These are phyloP conservation scores for Amiota communis DNA, from an alignment of 2,888 invertebrate species.

Conservation along the genomic window DNA sequence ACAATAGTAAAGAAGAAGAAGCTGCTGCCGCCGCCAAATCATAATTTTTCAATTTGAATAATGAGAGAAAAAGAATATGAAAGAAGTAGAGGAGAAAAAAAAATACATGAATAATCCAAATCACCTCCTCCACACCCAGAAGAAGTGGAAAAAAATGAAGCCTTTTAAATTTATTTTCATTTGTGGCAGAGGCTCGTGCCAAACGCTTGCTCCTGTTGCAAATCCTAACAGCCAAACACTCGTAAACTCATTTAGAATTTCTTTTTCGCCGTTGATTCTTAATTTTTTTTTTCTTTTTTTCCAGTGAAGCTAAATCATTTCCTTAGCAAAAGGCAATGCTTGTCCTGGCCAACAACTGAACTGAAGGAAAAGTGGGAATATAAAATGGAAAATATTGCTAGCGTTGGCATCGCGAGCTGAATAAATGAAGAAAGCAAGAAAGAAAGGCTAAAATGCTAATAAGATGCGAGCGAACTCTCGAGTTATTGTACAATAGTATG, in stretches of 20 bases:
- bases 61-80: slow-evolving; percentile 46
- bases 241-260: slow-evolving; percentile 58
- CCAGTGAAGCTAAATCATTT: slow-evolving; percentile 24
- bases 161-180: slow-evolving; percentile 59
- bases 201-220: slow-evolving; percentile 20
- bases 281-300: not conserved
- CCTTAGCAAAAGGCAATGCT: slow-evolving; percentile 11
- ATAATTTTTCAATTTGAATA: slow-evolving; percentile 66
- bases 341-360: not conserved
- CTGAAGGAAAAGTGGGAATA: slow-evolving; percentile 32
- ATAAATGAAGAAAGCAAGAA: slow-evolving; percentile 36
- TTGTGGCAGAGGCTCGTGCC: slow-evolving; percentile 4
- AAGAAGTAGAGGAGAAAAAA: not conserved
- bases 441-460: slow-evolving; percentile 66
- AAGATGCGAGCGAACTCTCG: slow-evolving; percentile 45
- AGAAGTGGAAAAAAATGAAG: slow-evolving; percentile 41
- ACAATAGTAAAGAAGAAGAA: slow-evolving; percentile 39
- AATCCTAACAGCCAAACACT: slow-evolving; percentile 59
- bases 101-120: slow-evolving; percentile 21
- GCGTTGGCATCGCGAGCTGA: slow-evolving; percentile 37
- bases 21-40: slow-evolving; percentile 49
- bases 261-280: not conserved
- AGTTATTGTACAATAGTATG: not conserved
- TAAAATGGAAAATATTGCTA: slow-evolving; percentile 43
- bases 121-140: slow-evolving; percentile 12